Evolutionary conservation across 1,140 invertebrate species (phyloP).

Genomic region (Gryon sp.): DNA sequence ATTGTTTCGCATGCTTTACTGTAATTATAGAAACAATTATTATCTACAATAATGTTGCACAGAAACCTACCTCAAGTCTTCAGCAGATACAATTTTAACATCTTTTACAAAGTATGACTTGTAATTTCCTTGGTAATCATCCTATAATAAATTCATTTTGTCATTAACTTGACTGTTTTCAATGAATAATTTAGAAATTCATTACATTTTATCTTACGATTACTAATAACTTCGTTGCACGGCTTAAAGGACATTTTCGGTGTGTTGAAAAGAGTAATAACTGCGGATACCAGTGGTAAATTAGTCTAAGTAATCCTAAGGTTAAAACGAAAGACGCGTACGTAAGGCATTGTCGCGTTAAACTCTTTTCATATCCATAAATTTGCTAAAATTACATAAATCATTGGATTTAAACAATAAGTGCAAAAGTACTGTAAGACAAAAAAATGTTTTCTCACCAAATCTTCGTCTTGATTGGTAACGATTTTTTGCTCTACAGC

Average conservation of each 20-base stretch:
- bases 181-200: slow-evolving; percentile 7
- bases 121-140: slow-evolving; percentile 85
- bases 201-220: slow-evolving; percentile 81
- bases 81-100: slow-evolving; percentile 80
- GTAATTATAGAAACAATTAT: no score
- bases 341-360: slow-evolving; percentile 79
- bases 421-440: no score
- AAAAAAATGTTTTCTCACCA: slow-evolving; percentile 63
- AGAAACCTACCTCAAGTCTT: slow-evolving; percentile 79
- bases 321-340: slow-evolving; percentile 84
- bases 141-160: slow-evolving; percentile 72
- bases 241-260: slow-evolving; percentile 83
- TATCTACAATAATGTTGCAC: no score
- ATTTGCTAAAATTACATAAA: slow-evolving; percentile 81
- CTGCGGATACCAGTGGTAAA: slow-evolving; percentile 93
- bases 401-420: slow-evolving; percentile 6
- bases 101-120: slow-evolving; percentile 84
- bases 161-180: not conserved
- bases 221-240: slow-evolving; percentile 89
- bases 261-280: slow-evolving; percentile 88
- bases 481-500: slow-evolving; percentile 71
- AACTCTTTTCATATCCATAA: slow-evolving; percentile 82
- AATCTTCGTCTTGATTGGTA: slow-evolving; percentile 72
- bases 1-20: no score
- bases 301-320: slow-evolving; percentile 86